Evolutionary conservation across 2,888 invertebrate genomes (phyloP), one percentile per base, ranked within the genome.

Genomic region (Epicampocera succincta): DNA sequence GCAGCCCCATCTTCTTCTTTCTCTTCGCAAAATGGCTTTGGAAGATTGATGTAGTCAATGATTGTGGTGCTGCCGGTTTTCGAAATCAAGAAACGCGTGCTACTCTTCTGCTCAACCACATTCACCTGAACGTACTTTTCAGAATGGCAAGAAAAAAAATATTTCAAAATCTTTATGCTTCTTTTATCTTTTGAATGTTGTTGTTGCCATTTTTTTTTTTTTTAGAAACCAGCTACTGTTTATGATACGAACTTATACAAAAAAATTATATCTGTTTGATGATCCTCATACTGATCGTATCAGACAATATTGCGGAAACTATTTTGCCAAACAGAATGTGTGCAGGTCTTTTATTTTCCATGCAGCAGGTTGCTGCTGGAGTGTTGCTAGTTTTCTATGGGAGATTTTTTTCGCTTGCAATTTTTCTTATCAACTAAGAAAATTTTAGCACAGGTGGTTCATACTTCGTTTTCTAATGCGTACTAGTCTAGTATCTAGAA

Each of bases 281-380:
- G 50, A 60, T 63, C 42, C 40, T 19, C 54, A 54, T 46, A 68
- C 38, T 19, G 44, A 46, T 25, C 65, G 54, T 44, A 29, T 56
- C 58, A 42, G 9, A 61, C 42, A 77, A 77, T 73, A 73, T 77
- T 68, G 63, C 76, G 81, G 81, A 81, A 77, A 81, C 73, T 73
- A 38, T 56, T 68, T 72, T 76, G 15, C 76, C 5, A 72, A 76
- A 52, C 48, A 56, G 25, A n/a, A n/a, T 19, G 40, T 15, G 19
- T 38, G 11, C 13, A 5, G 15, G 11, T 40, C n/a, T 44, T 8
- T n/a, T 63, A 40, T 25, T 63, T 19, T 33, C 44, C 38, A 13
- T 12, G 40, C 50, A 21, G 13, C 50, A 38, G 25, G 4, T 50
- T 50, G 50, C 11, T 61, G 48, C 13, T 2, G 8, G 13, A 29